Evolutionary conservation across 2,888 invertebrate species (phyloP), one percentile per base, ranked within the genome.

Genomic region (Hanleya hanleyi): DNA sequence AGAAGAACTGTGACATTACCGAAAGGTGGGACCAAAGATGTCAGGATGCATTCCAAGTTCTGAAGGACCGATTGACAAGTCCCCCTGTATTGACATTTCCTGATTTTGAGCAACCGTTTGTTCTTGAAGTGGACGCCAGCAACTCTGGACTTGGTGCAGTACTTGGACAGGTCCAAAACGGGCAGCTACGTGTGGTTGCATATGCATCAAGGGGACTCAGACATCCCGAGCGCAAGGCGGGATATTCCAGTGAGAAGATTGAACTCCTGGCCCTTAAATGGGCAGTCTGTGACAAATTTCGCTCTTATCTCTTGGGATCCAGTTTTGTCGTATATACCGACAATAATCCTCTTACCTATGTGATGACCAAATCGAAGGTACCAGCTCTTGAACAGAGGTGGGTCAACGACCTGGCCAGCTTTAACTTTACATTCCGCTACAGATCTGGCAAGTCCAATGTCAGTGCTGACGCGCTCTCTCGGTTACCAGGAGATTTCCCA

Each of bases 211-310:
- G 72, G 18, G 41, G 41, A 41, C 41, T 41, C 9, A 9, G 41
- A 18, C 41, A 41, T 18, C 41, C 41, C 18, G 41, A 41, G 18
- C 9, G 41, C 9, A 9, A 41, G 41, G 41, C 41, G 18, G 41
- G 41, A 18, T 78, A 78, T 61, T 75, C 72, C 32, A 72, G 50
- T 50, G 70, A 67, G 51, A 78, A 76, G 65, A 12, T 79, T n/a
- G 77, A 78, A 50, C 66, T 73, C 26, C 67, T 79, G 18, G 79
- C 66, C 5, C 66, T 77, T 2, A 80, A 80, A 62, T 77, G 78
- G 79, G 75, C 79, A 4, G 62, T 77, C n/a, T 66, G 69, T 29
- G 71, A 76, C 6, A 76, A 77, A 38, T 77, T 76, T 36, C 37
- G 65, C 18, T 68, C 69, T 50, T 77, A 76, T 41, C 71, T 76